Evolutionary conservation across 2,888 invertebrate species (phyloP).

Genomic region (Gortyna flavago): DNA sequence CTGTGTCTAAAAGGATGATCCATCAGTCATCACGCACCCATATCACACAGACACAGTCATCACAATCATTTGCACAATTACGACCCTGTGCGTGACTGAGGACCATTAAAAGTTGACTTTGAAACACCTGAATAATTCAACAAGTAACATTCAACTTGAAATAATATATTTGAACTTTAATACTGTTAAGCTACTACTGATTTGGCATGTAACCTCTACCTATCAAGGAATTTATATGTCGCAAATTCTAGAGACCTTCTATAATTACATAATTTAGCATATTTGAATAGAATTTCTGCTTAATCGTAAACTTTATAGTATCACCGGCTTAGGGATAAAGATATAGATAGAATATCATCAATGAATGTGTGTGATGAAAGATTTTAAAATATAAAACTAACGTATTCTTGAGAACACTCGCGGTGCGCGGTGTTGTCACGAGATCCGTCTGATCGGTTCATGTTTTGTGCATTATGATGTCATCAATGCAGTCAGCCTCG

Average conservation of each 20-base stretch:
- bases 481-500: conserved; percentile 34
- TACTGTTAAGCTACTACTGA: conserved; percentile 27
- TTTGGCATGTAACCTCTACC: conserved; percentile 1
- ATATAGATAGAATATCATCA: conserved; percentile 32
- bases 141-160: conserved; percentile 33
- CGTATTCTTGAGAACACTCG: conserved; percentile 22
- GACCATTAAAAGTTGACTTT: conserved; percentile 54
- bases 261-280: conserved; percentile 46
- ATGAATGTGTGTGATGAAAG: conserved; percentile 39
- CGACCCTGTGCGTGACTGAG: conserved; percentile 55
- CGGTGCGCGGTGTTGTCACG: conserved; percentile 3
- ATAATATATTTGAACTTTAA: conserved; percentile 30
- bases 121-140: conserved; percentile 39
- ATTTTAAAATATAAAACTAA: conserved; percentile 51
- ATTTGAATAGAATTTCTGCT: conserved; percentile 34
- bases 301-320: conserved; percentile 31
- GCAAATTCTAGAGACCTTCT: conserved; percentile 26
- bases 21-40: conserved; percentile 51
- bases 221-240: conserved; percentile 21
- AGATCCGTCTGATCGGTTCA: conserved; percentile 25
- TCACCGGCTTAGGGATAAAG: conserved; percentile 20
- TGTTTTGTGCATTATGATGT: conserved; percentile 49
- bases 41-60: conserved; percentile 39
- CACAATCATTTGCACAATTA: conserved; percentile 49
- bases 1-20: conserved; percentile 43